phyloP scores from a whole-genome alignment of 2,797 vertebrate species.

The Onychomys arenicola region DNA sequence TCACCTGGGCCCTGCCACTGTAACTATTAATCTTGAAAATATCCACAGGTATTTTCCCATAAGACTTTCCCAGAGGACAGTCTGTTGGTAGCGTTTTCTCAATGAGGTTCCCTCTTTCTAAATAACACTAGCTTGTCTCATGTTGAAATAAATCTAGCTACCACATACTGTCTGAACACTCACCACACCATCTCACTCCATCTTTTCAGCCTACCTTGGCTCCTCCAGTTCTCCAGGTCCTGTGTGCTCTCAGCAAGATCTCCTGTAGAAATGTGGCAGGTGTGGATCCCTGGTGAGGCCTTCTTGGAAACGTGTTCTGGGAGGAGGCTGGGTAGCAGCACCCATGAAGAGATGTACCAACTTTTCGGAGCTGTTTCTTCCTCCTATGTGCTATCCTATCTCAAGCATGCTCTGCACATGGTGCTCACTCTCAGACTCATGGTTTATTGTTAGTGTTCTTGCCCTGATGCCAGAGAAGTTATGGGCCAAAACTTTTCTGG shows the following conservation, averaged over 20 bases:
- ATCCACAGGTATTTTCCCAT: not conserved
- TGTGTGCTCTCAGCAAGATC: not conserved
- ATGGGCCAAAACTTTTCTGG: not conserved
- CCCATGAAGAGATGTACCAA: no score
- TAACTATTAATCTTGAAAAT: not conserved
- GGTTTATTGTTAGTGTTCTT: slow-evolving; percentile 85
- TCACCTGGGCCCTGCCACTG: not conserved
- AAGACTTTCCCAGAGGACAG: not conserved
- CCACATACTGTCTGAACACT: no score
- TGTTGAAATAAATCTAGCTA: not conserved
- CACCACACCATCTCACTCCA: not conserved
- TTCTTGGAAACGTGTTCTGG: not conserved
- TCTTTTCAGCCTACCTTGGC: no score
- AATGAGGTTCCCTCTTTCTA: not conserved
- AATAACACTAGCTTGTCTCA: not conserved
- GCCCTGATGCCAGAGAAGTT: not conserved
- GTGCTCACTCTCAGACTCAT: slow-evolving; percentile 89
- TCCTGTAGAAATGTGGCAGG: no score
- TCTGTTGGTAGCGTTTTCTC: not conserved
- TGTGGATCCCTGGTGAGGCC: not conserved
- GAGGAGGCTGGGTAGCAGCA: not conserved
- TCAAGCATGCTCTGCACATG: slow-evolving; percentile 89
- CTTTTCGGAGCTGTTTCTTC: not conserved
- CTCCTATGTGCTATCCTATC: slow-evolving; percentile 86
- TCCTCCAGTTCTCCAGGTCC: no score